Evolutionary conservation across 2,888 invertebrate species (phyloP), one percentile per base, ranked within the genome.

Genomic region (Chymomyza amoena): DNA sequence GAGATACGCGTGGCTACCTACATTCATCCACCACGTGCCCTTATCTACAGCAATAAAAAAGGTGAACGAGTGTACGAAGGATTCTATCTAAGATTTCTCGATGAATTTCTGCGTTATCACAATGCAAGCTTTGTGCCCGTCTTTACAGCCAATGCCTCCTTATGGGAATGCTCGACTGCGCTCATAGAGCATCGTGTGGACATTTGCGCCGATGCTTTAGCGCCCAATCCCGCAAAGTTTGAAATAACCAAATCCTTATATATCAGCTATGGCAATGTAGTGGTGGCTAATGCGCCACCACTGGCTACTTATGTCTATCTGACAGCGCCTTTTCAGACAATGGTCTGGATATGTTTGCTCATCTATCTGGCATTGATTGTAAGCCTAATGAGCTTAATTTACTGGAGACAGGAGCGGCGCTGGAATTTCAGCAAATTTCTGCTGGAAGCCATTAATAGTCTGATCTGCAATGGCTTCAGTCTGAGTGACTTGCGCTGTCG

Each of bases 341-440:
- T 62, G 0, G 79, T 88, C 6, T 83, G 82, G 82, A 64, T 73
- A 1, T 79, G 84, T n/a, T 61, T 83, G 56, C 39, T 73, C 2
- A 25, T 66, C 0, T 83, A 83, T 15, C 65, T 87, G 1, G 13
- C 25, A 0, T n/a, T 84, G 6, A 73, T 83, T 1, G 82, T 88
- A 0, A 65, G 62, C 32, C 72, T 88, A 9, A 74, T 83, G 64
- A 86, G 88, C 60, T 56, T 32, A 10, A 84, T 83, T 3, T 73
- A 86, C 20, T 81, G 81, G 81, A 64, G 73, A 15, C 74, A 62
- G 16, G 15, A 68, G 18, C 61, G 62, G 3, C 73, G 72, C 1
- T 83, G 82, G 88, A 74, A 81, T 16, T 76, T 74, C 2, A 83
- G 82, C 61, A 78, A 73, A 15, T 81, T 88, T 9, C 81, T 83